Base-by-base conservation (phyloP, 2,888 invertebrate species). In the Tenthredo amoena region DNA sequence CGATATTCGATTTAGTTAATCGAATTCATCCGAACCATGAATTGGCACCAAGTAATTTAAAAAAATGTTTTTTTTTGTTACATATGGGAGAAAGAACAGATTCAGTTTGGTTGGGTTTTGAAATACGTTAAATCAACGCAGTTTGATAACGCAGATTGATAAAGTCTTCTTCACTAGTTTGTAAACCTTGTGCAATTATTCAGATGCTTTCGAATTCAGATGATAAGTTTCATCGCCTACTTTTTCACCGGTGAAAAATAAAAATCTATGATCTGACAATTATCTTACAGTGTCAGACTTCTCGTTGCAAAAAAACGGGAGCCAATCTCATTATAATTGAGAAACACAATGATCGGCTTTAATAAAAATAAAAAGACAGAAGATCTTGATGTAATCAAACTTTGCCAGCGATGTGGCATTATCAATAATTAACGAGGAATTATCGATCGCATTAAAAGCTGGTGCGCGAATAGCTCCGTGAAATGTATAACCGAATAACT, bases 391-490 rank as follows among this genome's bases (percentile, higher is more conserved):
- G 26, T 62, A 62, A 62, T 62, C 2, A 62, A 62, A 62, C 62
- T 62, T 62, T 62, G 62, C 21, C 58, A n/a, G 21, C 3, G 26
- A 7, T 10, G 62, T 62, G 21, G 62, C 2, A 62, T 10, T 62
- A 62, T 26, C 62, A 26, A 26, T 62, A 26, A 62, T 26, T 26
- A 62, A 26, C 26, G n/a, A n/a, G 62, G 12, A 62, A 62, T 62
- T 62, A 62, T 62, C 62, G 55, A 55, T 55, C 55, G 55, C n/a
- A n/a, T 18, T 55, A 55, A 55, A 55, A 55, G n/a, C 55, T n/a
- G 55, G n/a, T n/a, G 6, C 18, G 18, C n/a, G 55, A 55, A 55
- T 2, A 55, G 5, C 55, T 55, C 18, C 55, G n/a, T n/a, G n/a
- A 18, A 55, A 55, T 7, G 18, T 26, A 21, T 62, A 21, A 62